Conservation (phyloP, 2,888 invertebrate genomes). For the Acleris laterana region DNA sequence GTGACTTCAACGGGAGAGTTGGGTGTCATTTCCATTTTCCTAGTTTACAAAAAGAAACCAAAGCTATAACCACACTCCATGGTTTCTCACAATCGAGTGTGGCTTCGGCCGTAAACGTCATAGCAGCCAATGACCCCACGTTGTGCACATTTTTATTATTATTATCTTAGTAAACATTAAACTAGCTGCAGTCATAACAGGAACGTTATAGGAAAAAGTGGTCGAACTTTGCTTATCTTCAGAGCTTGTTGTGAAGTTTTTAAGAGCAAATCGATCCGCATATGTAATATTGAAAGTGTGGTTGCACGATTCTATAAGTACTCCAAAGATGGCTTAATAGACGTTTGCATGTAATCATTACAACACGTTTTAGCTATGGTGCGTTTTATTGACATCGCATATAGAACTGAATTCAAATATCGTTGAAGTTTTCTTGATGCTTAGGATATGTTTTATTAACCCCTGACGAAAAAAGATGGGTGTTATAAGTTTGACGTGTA, state of each 20-base stretch:
- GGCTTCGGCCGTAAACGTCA: constrained; percentile 15
- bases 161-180: constrained; percentile 10
- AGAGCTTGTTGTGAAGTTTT: constrained; percentile 18
- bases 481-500: too few relatives aligned
- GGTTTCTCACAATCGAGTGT: background rate
- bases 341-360: too few relatives aligned
- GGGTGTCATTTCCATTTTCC: too few relatives aligned
- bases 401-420: too few relatives aligned
- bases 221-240: constrained; percentile 22
- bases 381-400: too few relatives aligned
- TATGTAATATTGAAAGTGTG: constrained; percentile 7
- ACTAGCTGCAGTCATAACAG: background rate
- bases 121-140: constrained; percentile 23
- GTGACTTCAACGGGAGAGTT: too few relatives aligned
- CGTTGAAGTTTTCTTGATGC: too few relatives aligned
- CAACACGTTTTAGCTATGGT: too few relatives aligned
- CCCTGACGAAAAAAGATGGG: too few relatives aligned
- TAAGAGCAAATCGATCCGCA: constrained; percentile 12
- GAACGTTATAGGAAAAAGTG: constrained; percentile 7
- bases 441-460: too few relatives aligned
- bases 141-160: constrained; percentile 16
- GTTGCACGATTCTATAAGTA: background rate
- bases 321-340: background rate
- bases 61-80: too few relatives aligned
- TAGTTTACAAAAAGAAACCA: too few relatives aligned